Conservation (phyloP, 2,888 invertebrate species). For the Lochmaea crataegi region DNA sequence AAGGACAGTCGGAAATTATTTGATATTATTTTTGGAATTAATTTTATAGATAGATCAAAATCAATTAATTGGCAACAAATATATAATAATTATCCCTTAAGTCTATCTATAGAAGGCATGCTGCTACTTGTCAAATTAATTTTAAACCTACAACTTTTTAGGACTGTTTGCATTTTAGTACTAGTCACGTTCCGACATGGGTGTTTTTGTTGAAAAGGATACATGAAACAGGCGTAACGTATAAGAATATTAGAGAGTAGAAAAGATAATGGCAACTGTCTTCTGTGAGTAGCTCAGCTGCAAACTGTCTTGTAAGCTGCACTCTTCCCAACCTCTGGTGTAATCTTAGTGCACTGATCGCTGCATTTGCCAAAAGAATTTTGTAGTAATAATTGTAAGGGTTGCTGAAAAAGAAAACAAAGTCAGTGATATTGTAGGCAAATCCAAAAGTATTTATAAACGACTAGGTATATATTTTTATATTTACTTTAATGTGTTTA, state of each 20-base stretch:
- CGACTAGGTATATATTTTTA: too few relatives aligned
- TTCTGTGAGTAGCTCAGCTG: conserved; percentile 83
- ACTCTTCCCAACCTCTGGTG: conserved; percentile 94
- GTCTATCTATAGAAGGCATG: too few relatives aligned
- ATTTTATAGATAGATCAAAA: too few relatives aligned
- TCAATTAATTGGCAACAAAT: too few relatives aligned
- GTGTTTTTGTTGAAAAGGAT: conserved; percentile 71
- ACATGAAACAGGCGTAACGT: conserved; percentile 89
- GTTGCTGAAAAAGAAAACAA: conserved; percentile 69
- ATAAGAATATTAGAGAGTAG: conserved; percentile 94
- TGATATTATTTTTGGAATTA: background rate
- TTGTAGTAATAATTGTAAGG: conserved; percentile 88
- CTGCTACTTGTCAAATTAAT: too few relatives aligned
- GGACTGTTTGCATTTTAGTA: too few relatives aligned
- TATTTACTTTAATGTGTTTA: too few relatives aligned
- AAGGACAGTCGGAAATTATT: too few relatives aligned
- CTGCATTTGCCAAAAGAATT: conserved; percentile 92
- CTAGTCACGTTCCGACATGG: too few relatives aligned
- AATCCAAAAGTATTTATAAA: too few relatives aligned
- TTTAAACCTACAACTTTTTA: too few relatives aligned
- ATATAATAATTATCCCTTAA: too few relatives aligned
- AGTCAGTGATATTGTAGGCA: background rate
- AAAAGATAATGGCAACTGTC: conserved; percentile 97
- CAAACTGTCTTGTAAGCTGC: conserved; percentile 84
- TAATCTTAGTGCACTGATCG: conserved; percentile 92